Conservation (phyloP, 2,888 invertebrate species). For the Macrosiphum euphorbiae region DNA sequence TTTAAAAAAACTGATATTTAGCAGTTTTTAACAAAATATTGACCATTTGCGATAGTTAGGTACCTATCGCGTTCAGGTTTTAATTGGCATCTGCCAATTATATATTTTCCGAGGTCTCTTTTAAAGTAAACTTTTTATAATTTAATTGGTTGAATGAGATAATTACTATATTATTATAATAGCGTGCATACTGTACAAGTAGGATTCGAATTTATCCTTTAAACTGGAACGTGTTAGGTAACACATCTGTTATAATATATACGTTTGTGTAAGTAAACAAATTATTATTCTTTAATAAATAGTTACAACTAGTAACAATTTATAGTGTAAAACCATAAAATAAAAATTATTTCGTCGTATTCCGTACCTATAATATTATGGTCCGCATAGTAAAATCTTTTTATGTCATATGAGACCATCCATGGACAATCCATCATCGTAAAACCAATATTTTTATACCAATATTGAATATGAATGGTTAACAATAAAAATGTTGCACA, state of each 20-base stretch:
- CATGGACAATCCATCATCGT: not conserved
- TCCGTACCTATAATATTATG: not conserved
- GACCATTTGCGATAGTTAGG: not conserved
- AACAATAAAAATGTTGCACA: not conserved
- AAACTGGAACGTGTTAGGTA: not conserved
- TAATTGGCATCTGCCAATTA: not conserved
- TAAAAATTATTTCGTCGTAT: not conserved
- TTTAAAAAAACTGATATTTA: not conserved
- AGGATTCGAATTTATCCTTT: not conserved
- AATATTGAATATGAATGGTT: not conserved
- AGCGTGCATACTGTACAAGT: not conserved
- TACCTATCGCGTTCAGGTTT: not conserved
- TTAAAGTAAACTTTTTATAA: not conserved
- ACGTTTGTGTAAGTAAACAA: not conserved
- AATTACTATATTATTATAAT: not conserved
- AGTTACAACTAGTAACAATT: not conserved
- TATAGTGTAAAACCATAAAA: not conserved
- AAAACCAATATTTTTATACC: constrained; percentile 25
- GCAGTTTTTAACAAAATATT: not conserved
- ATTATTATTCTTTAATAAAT: not conserved
- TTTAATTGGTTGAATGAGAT: not conserved
- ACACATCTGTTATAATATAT: not conserved
- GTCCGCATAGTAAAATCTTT: not conserved
- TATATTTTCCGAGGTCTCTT: not conserved
- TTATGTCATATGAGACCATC: not conserved